Evolutionary conservation across 2,888 invertebrate genomes (phyloP), one percentile per base, ranked within the genome.

Genomic region (Cecidostiba fungosa): DNA sequence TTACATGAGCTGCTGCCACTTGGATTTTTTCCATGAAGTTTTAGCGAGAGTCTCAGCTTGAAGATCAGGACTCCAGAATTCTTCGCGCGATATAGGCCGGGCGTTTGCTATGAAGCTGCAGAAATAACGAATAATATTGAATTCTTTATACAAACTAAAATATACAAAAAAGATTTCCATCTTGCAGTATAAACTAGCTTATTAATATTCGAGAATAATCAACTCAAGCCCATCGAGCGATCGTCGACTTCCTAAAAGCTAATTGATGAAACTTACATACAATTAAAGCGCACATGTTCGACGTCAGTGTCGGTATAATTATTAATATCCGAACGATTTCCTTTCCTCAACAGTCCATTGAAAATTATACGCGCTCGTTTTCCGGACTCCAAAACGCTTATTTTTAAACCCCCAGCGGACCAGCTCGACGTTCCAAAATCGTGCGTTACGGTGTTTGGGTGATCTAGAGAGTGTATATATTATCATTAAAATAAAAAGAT

Each of bases 261-360:
- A 23, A 62, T 26, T 8, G 14, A 47, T 2, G 19, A 47, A 70
- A 90, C 95, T 94, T 93, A 96, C 96, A 96, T 94, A 86, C 96
- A 94, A 91, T 95, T 96, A 74, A 96, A 93, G 76, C 93, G 93
- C 43, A 94, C 92, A 89, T 95, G 95, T 88, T 94, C 93, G 5
- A 94, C 87, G 36, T 77, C 85, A 47, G 92, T 90, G 77, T 93
- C 93, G 39, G 50, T 85, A 39, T 93, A 93, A 1, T 89, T 88
- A 10, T 66, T 69, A 74, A 54, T 8, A 19, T 84, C 50, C 16
- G 32, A 26, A 74, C 94, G 92, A 14, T 92, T 90, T 39, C 92
- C 92, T 89, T 94, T 94, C 89, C 94, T 94, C 73, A 97, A 92
- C n/a, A 96, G 92, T 0, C 97, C 97, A 91, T 96, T 97, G 91